Evolutionary conservation across 2,888 invertebrate species (phyloP).

Genomic region (Parochlus steinenii): DNA sequence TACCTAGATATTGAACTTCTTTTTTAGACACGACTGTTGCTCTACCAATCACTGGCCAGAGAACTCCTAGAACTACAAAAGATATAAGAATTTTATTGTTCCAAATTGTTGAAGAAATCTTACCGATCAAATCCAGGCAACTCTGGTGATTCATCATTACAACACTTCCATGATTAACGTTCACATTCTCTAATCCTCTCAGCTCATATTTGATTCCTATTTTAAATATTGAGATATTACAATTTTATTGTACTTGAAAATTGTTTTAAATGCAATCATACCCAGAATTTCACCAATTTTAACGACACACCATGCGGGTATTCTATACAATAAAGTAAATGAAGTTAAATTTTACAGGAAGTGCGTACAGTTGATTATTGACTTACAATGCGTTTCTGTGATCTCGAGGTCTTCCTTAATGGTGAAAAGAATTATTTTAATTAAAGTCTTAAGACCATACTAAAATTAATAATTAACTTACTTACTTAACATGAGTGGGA

Average conservation of each 20-base stretch:
- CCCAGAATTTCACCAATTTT: slow-evolving; percentile 28
- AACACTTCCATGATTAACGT: slow-evolving; percentile 56
- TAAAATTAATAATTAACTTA: too few species aligned
- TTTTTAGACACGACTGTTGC: slow-evolving; percentile 73
- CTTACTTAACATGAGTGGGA: slow-evolving; percentile 62
- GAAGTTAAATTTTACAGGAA: slow-evolving; percentile 6
- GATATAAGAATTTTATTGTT: slow-evolving; percentile 2
- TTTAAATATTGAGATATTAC: too few species aligned
- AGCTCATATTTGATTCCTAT: slow-evolving; percentile 55
- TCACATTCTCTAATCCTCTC: slow-evolving; percentile 60
- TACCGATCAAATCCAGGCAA: slow-evolving; percentile 67
- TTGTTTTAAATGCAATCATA: too few species aligned
- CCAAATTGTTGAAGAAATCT: slow-evolving; percentile 18
- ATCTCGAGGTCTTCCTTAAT: slow-evolving; percentile 52
- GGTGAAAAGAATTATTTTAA: too few species aligned
- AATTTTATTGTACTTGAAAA: too few species aligned
- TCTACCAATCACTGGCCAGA: slow-evolving; percentile 68
- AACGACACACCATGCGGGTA: slow-evolving; percentile 48
- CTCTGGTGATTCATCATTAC: slow-evolving; percentile 83
- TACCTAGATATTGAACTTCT: slow-evolving; percentile 62
- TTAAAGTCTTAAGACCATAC: too few species aligned
- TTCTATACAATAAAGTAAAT: slow-evolving; percentile 30
- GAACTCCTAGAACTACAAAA: slow-evolving; percentile 45
- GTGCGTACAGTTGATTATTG: too few species aligned
- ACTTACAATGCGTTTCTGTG: slow-evolving; percentile 70